A percentile compares a stretch with the other conserved stretches of the same genome.
Evolutionary conservation across 2,113 vertebrate genomes (phyloP).

Genomic region (Manacus vitellinus): DNA sequence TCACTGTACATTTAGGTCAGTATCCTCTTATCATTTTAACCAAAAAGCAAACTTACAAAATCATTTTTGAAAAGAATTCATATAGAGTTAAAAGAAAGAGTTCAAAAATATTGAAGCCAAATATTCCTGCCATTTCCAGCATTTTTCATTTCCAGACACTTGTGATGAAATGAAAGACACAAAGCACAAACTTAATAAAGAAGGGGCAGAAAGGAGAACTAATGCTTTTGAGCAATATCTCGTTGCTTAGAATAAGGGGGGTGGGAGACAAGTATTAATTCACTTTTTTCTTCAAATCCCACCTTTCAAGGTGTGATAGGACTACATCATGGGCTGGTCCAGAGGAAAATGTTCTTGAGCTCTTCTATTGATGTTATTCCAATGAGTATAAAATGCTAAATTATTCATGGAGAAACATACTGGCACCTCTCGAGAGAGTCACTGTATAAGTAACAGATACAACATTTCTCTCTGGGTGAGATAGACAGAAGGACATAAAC

Average conservation of each 20-base stretch:
- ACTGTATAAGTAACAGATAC: background rate
- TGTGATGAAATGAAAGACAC: background rate
- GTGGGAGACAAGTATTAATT: background rate
- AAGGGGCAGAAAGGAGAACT: background rate
- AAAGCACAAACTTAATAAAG: background rate
- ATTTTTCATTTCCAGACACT: background rate
- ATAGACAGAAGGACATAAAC: background rate
- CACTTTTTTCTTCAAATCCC: background rate
- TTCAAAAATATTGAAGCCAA: background rate
- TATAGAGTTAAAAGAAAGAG: background rate
- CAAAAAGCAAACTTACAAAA: background rate
- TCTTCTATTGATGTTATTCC: background rate
- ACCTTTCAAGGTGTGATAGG: background rate
- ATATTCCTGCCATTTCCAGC: background rate
- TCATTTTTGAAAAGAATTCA: background rate
- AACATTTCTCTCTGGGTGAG: rapidly evolving
- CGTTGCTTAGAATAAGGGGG: background rate
- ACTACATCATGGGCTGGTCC: background rate
- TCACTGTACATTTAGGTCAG: background rate
- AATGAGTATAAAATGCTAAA: background rate
- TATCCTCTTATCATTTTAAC: background rate
- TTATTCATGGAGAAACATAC: background rate
- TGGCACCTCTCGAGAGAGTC: background rate
- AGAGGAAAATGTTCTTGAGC: background rate
- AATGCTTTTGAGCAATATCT: background rate